Percentiles rank a stretch among this genome's conserved stretches.
Evolutionary conservation across 2,888 invertebrate genomes (phyloP).

Genomic region (Stenoptilia bipunctidactyla): DNA sequence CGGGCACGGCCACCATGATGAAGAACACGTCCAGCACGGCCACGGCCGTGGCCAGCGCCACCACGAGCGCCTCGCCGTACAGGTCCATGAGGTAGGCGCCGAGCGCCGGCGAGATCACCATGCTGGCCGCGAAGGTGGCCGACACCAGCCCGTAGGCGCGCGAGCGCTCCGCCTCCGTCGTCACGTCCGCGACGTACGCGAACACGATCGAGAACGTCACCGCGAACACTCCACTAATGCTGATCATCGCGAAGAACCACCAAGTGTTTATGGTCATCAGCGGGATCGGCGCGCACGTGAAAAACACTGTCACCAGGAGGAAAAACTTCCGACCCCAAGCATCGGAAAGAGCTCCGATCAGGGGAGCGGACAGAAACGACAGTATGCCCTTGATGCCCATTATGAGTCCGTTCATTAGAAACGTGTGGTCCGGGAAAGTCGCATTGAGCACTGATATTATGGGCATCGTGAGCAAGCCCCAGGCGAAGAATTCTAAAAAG

Average conservation of each 20-base stretch:
- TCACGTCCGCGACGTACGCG: slow-evolving; percentile 99
- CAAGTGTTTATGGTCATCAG: slow-evolving; percentile 99
- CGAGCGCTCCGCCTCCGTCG: slow-evolving; percentile 95
- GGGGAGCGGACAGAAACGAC: slow-evolving; percentile 96
- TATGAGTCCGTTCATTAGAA: slow-evolving; percentile 99
- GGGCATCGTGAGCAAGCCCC: slow-evolving; percentile 98
- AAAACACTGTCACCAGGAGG: slow-evolving; percentile 96
- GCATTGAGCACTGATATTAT: slow-evolving; percentile 95
- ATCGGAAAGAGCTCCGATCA: slow-evolving; percentile 97
- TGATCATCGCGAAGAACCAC: slow-evolving; percentile 99
- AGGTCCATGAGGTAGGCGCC: slow-evolving; percentile 90
- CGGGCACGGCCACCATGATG: slow-evolving; percentile 97
- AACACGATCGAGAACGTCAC: slow-evolving; percentile 99
- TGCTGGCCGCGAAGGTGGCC: slow-evolving; percentile 98
- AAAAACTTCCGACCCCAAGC: slow-evolving; percentile 99
- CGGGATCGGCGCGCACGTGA: slow-evolving; percentile 98
- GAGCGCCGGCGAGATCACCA: slow-evolving; percentile 98
- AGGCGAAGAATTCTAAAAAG: slow-evolving; percentile 99
- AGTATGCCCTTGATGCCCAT: slow-evolving; percentile 98
- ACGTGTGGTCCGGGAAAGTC: slow-evolving; percentile 98
- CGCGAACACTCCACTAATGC: slow-evolving; percentile 98
- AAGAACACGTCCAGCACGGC: slow-evolving; percentile 98
- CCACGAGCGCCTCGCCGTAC: slow-evolving; percentile 88
- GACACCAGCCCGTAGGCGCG: slow-evolving; percentile 97
- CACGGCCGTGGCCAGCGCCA: slow-evolving; percentile 94